Percentiles rank a stretch among this genome's conserved stretches.
Evolutionary conservation across 2,797 vertebrate species (phyloP).

Genomic region (Sebastolobus altivelis): DNA sequence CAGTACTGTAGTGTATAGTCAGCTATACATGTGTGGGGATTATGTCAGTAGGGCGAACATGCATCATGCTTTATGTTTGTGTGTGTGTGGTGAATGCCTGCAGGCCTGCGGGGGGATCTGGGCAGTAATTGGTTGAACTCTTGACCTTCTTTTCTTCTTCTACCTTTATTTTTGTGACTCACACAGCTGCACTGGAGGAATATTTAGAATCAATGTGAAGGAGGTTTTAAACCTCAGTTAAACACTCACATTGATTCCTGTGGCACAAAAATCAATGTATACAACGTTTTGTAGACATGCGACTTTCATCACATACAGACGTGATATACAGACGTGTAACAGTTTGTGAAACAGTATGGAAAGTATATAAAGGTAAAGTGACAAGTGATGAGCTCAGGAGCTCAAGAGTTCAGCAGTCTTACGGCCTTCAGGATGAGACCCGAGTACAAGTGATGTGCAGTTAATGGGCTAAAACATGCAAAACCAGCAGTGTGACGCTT

Average conservation of each 20-base stretch:
- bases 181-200: neutral
- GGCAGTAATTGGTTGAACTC: conserved; percentile 11
- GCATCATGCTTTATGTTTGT: no score
- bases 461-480: neutral
- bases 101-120: neutral
- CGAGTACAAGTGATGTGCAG: neutral
- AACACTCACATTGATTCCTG: neutral
- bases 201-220: neutral
- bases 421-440: neutral
- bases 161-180: neutral
- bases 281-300: neutral
- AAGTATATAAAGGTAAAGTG: no score
- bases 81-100: neutral
- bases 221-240: neutral
- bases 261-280: neutral
- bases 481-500: neutral
- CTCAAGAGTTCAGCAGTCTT: no score
- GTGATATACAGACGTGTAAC: no score
- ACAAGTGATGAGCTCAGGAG: no score
- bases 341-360: no score
- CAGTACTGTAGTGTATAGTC: no score
- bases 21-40: no score
- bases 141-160: conserved; percentile 26
- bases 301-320: neutral
- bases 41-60: no score